Conservation (phyloP, 2,113 vertebrate genomes). For the Ophthalmolycus amberensis region DNA sequence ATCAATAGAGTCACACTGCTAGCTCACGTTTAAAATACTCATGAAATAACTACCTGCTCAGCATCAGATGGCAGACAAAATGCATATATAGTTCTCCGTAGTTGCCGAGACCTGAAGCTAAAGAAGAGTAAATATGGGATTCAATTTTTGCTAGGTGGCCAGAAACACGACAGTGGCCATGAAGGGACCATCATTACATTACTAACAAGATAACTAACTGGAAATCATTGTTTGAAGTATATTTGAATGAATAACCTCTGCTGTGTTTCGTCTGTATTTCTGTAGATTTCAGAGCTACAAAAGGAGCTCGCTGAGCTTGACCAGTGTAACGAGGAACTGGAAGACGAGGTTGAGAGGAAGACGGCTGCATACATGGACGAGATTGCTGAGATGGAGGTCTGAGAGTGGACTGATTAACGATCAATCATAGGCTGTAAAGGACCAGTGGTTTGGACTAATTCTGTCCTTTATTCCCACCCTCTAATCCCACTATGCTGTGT, state of each 20-base stretch:
- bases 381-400: conserved; percentile 79
- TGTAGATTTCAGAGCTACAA: conserved; percentile 74
- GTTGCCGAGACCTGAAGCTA: neutral
- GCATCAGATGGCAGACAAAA: neutral
- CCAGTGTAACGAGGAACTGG: conserved; percentile 71
- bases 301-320: conserved; percentile 75
- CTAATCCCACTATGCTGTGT: conserved; percentile 3
- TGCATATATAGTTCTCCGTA: neutral
- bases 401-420: conserved; percentile 39
- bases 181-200: neutral
- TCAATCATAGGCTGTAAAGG: conserved; percentile 42
- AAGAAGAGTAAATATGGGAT: neutral
- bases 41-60: neutral
- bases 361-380: conserved; percentile 66
- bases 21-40: neutral
- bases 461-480: conserved; percentile 42
- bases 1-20: neutral
- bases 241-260: neutral
- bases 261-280: conserved; percentile 17
- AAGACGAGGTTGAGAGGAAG: conserved; percentile 74
- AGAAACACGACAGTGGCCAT: neutral
- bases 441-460: conserved; percentile 48
- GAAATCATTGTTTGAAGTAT: neutral
- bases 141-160: neutral
- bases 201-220: neutral